Conservation (phyloP, 37 sponge, comb jelly and placozoan genomes). For the Beroe ovata region DNA sequence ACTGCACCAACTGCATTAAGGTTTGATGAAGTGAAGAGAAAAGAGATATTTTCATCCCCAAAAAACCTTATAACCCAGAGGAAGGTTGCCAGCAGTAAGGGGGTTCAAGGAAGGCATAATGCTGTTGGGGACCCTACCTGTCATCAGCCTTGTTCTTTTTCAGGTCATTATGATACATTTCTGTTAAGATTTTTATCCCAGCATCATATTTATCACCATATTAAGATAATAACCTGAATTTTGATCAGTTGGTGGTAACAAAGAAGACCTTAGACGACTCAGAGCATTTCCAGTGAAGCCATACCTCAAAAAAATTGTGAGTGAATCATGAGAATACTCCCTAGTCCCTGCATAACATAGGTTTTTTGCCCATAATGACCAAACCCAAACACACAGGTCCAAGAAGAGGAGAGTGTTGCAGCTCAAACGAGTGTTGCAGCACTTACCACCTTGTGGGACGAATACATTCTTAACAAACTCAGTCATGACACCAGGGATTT, state of each 20-base stretch:
- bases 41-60: background rate
- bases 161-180: conserved; percentile 15
- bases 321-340: too few species aligned
- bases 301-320: conserved; percentile 44
- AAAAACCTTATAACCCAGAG: background rate
- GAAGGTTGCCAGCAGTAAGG: background rate
- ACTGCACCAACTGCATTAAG: conserved; percentile 44
- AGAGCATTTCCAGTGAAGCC: conserved; percentile 52
- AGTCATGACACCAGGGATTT: conserved; percentile 44
- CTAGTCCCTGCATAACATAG: too few species aligned
- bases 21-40: conserved; percentile 5
- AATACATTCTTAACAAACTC: conserved; percentile 62
- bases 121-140: conserved; percentile 47
- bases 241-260: background rate
- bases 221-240: background rate
- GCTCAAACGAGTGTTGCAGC: conserved; percentile 63
- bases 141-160: conserved; percentile 24
- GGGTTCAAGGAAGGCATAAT: conserved; percentile 59
- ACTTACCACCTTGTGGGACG: conserved; percentile 41
- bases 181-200: too few species aligned
- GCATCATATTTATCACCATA: too few species aligned
- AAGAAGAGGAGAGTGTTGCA: conserved; percentile 61
- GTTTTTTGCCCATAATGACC: background rate
- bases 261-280: background rate
- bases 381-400: conserved; percentile 48